phyloP scores from a whole-genome alignment of 2,888 invertebrate genomes.

The Drosophila atroscutellata region DNA sequence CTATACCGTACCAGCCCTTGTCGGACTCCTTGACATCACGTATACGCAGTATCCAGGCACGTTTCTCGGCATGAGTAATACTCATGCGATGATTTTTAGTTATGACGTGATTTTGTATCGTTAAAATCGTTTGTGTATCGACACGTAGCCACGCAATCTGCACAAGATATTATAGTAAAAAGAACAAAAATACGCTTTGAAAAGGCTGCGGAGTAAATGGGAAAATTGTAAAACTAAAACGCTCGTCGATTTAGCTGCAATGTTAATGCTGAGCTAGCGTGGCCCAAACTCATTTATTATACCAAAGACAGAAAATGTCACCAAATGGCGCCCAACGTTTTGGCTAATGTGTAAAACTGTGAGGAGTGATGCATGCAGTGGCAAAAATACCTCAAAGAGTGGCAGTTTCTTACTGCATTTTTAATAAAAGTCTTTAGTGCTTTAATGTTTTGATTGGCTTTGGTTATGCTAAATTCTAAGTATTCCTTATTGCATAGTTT shows the following conservation, averaged over 20 bases:
- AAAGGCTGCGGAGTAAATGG: slow-evolving; percentile 22
- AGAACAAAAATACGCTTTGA: slow-evolving; percentile 17
- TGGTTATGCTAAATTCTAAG: slow-evolving; percentile 53
- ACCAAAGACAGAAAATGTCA: slow-evolving; percentile 52
- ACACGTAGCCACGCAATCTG: slow-evolving; percentile 96
- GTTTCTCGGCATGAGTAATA: slow-evolving; percentile 91
- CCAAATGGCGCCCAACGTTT: slow-evolving; percentile 34
- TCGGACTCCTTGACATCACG: slow-evolving; percentile 92
- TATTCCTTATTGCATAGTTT: slow-evolving; percentile 69
- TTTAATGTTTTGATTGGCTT: neutral
- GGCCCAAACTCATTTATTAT: slow-evolving; percentile 66
- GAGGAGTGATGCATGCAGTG: neutral
- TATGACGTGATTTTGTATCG: slow-evolving; percentile 95
- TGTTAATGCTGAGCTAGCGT: slow-evolving; percentile 70
- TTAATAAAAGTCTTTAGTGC: neutral
- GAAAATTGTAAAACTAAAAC: slow-evolving; percentile 65
- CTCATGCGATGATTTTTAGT: slow-evolving; percentile 95
- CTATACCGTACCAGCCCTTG: slow-evolving; percentile 87
- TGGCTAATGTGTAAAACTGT: slow-evolving; percentile 34
- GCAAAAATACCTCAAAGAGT: slow-evolving; percentile 6
- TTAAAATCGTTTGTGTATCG: slow-evolving; percentile 95
- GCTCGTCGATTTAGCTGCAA: slow-evolving; percentile 53
- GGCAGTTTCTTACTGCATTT: neutral
- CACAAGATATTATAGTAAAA: slow-evolving; percentile 48
- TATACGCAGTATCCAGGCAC: slow-evolving; percentile 93